Evolutionary conservation across 1,140 invertebrate species (phyloP).

Genomic region (Drosophila setifemur): DNA sequence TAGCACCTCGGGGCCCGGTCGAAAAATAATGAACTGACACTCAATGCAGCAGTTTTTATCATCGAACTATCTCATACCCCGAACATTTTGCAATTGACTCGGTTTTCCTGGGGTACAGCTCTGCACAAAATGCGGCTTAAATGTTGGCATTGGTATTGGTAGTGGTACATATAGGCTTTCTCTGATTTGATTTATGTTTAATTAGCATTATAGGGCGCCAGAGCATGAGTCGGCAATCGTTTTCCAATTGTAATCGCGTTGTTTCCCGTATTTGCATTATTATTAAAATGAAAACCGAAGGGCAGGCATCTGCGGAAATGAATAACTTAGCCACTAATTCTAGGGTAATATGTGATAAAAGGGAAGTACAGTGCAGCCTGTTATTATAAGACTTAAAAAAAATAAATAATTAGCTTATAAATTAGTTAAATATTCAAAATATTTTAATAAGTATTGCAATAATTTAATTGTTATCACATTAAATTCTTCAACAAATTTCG

Average conservation of each 20-base stretch:
- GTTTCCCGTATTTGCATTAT: neutral
- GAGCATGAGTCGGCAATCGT: constrained; percentile 4
- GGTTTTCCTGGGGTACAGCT: neutral
- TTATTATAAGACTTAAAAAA: too few species aligned
- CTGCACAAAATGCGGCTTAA: constrained; percentile 11
- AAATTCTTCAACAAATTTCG: too few species aligned
- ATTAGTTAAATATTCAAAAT: too few species aligned
- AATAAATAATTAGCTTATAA: too few species aligned
- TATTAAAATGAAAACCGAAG: constrained; percentile 2
- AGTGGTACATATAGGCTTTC: neutral
- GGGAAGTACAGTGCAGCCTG: neutral
- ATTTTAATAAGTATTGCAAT: too few species aligned
- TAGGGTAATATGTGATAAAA: neutral
- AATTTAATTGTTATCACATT: too few species aligned
- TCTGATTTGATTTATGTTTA: constrained; percentile 31
- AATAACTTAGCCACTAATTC: neutral
- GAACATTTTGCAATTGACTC: neutral
- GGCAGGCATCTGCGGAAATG: neutral
- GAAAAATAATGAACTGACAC: constrained; percentile 22
- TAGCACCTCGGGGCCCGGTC: constrained; percentile 21
- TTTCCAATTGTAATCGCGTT: constrained; percentile 6
- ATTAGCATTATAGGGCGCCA: constrained; percentile 14
- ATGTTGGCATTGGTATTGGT: too few species aligned
- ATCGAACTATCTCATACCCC: neutral
- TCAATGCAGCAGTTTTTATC: constrained; percentile 8